Percentiles rank a stretch among this genome's conserved stretches.
These are phyloP conservation scores for Drosophila cognata DNA, from an alignment of 2,888 invertebrate species.

Conservation along the genomic window DNA sequence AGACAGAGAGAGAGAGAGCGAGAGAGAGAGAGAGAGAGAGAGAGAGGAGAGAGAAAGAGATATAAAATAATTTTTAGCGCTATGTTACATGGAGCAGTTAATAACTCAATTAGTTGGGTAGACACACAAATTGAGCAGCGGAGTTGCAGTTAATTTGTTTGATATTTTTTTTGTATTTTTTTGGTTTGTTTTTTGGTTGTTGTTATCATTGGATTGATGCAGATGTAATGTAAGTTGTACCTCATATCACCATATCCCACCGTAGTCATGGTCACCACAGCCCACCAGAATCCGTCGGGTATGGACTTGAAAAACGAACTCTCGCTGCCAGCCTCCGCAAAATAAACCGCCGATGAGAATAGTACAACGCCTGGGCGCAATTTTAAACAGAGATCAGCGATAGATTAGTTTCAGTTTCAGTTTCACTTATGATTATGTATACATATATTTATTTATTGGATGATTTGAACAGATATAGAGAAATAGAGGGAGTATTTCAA, in stretches of 20 bases:
- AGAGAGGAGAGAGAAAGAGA: constrained; percentile 22
- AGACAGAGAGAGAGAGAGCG: constrained; percentile 15
- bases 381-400: constrained; percentile 63
- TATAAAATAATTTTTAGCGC: constrained; percentile 22
- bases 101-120: constrained; percentile 33
- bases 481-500: constrained; percentile 8
- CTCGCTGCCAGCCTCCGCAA: constrained; percentile 99
- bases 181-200: constrained; percentile 6
- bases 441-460: constrained; percentile 1
- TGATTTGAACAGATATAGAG: constrained; percentile 2
- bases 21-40: not conserved
- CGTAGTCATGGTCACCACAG: constrained; percentile 99
- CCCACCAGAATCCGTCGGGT: constrained; percentile 99
- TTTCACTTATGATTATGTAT: constrained; percentile 10
- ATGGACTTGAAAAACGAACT: constrained; percentile 99
- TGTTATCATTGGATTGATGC: constrained; percentile 40
- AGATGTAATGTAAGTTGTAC: constrained; percentile 84
- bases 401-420: constrained; percentile 42
- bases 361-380: constrained; percentile 95
- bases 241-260: constrained; percentile 99
- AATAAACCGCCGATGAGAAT: constrained; percentile 99
- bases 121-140: constrained; percentile 39
- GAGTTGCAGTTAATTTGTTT: constrained; percentile 35
- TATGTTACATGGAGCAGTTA: constrained; percentile 50
- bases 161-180: constrained; percentile 18